Conservation (phyloP, 1,140 invertebrate species). For the Lerema accius region DNA sequence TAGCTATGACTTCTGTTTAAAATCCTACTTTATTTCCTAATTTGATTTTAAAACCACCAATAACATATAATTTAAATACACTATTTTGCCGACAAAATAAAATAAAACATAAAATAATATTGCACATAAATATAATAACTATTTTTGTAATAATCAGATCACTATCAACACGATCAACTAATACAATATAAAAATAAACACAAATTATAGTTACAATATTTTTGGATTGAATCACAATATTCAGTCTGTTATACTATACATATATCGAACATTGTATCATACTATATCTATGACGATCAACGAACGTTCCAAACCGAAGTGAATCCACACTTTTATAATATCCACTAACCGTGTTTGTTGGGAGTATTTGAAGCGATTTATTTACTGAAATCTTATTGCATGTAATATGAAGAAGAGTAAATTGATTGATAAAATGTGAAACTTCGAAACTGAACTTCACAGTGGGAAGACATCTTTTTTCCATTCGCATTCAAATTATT, state of each 20-base stretch:
- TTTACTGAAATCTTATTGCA: slow-evolving; percentile 5
- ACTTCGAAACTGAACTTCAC: too few species aligned
- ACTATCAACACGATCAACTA: slow-evolving; percentile 17
- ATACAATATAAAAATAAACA: slow-evolving; percentile 16
- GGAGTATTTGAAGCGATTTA: not conserved
- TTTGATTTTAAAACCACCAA: too few species aligned
- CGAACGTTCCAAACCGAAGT: slow-evolving; percentile 10
- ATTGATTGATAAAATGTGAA: too few species aligned
- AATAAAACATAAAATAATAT: slow-evolving; percentile 23
- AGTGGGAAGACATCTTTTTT: too few species aligned
- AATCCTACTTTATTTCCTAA: too few species aligned
- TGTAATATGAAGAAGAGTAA: not conserved
- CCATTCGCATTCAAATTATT: too few species aligned
- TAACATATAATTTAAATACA: too few species aligned
- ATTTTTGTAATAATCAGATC: slow-evolving; percentile 7
- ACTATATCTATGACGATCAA: slow-evolving; percentile 1
- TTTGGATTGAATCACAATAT: slow-evolving; percentile 30
- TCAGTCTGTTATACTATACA: slow-evolving; percentile 29
- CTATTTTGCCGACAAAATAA: slow-evolving; percentile 8
- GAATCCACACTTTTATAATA: slow-evolving; percentile 6
- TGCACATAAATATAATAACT: slow-evolving; percentile 26
- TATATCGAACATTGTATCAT: slow-evolving; percentile 10
- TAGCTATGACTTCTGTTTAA: too few species aligned
- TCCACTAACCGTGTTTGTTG: slow-evolving; percentile 7
- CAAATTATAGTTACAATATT: slow-evolving; percentile 9